Evolutionary conservation across 1,140 invertebrate genomes (phyloP), one percentile per base, ranked within the genome.

Genomic region (Aphelinus certus): DNA sequence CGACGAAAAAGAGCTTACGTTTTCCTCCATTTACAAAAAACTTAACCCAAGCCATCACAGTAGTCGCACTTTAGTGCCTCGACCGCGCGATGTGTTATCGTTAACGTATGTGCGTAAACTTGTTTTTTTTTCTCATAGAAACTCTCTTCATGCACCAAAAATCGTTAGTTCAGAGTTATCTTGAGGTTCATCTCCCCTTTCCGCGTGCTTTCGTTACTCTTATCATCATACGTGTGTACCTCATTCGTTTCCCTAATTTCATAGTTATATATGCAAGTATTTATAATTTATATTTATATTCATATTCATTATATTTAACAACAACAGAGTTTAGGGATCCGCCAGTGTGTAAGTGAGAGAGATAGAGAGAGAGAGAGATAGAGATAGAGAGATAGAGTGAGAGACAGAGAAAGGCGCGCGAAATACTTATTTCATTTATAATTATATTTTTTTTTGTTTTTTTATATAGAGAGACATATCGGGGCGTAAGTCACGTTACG

Each of bases 321-420:
- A 68, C 66, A 55, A 65, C 63, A 65, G 63, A 66, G 42, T 51
- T 56, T 47, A 9, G 65, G 6, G n/a, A 68, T 48, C 55, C 66
- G 55, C 55, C 56, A 68, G 46, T 58, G 53, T 68, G 4, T n/a
- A 51, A 46, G 48, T 7, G n/a, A 51, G 68, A 61, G 57, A 47
- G 48, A 9, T 7, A 51, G 68, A 61, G 57, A 47, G 46, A 70
- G 55, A 49, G 56, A 60, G 48, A 66, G 56, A 68, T 53, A 68
- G 66, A 57, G 5, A 67, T 51, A 64, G 5, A 51, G 56, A 67
- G 48, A 67, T 6, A 66, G 63, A 60, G 57, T 7, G 57, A 60
- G 57, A 26, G 57, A 26, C 1, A n/a, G 57, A 10, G 7, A n/a
- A 60, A 49, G 56, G 26, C 63, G 63, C 55, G 55, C 43, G 63